phyloP scores from a whole-genome alignment of 2,113 vertebrate genomes.

The Hippocampus abdominalis region DNA sequence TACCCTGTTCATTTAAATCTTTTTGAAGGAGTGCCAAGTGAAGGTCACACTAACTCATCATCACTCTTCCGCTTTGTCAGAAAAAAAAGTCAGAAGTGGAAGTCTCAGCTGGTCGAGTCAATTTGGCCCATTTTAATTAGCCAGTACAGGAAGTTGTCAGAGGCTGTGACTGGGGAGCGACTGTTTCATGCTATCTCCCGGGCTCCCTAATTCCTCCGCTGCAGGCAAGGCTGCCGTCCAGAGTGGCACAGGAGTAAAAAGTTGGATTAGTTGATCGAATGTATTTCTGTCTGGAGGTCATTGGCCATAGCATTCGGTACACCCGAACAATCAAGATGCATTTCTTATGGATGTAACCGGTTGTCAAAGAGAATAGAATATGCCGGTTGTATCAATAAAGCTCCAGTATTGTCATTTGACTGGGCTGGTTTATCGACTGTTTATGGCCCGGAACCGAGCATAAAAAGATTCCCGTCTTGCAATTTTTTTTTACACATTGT shows the following conservation, averaged over 20 bases:
- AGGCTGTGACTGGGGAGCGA: conserved; percentile 30
- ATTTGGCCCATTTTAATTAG: conserved; percentile 61
- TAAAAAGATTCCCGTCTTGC: neutral
- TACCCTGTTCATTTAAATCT: neutral
- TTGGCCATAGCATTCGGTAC: neutral
- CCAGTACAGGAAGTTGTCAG: conserved; percentile 45
- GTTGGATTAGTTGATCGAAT: conserved; percentile 10
- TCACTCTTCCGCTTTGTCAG: conserved; percentile 16
- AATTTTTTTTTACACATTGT: neutral
- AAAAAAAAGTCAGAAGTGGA: conserved; percentile 12
- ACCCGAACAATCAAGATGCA: neutral
- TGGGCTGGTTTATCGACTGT: too few species aligned
- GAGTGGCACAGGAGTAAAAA: conserved; percentile 4
- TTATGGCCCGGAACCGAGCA: too few species aligned
- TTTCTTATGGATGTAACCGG: neutral
- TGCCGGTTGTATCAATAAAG: neutral
- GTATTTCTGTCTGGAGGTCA: conserved; percentile 9
- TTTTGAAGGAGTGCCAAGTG: neutral
- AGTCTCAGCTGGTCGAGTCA: conserved; percentile 27
- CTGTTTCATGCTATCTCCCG: conserved; percentile 46
- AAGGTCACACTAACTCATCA: conserved; percentile 4
- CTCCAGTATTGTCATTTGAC: too few species aligned
- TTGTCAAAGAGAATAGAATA: neutral
- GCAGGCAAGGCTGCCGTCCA: conserved; percentile 28
- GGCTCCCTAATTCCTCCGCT: conserved; percentile 43